Base-by-base conservation (phyloP, 1,140 invertebrate species). In the Stenopsyche tienmushanensis region DNA sequence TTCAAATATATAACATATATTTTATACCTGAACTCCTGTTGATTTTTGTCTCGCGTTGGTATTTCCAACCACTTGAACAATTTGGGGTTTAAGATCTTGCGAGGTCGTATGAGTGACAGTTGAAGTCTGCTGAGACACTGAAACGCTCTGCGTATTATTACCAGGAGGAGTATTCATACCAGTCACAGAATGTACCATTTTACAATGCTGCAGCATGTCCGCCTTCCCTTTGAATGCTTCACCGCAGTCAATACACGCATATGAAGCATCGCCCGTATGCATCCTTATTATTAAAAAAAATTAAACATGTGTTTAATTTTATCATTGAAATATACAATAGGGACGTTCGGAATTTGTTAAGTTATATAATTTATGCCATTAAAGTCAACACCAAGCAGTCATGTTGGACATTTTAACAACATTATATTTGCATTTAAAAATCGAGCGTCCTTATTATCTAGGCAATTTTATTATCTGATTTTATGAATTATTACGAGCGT, bases 181-280 rank as follows among this genome's bases (percentile, higher is more conserved):
- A 15, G 50, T 60, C 2, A 82, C 84, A 62, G 85, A 84, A 69
- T 83, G 80, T 58, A 80, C 78, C 44, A 86, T 83, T 73, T 88
- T 88, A 60, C 85, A 85, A 72, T 90, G 88, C 65, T 88, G 82
- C 57, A 85, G 84, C 64, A 90, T 73, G 34, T 90, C 88, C 5
- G 81, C 79, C 75, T 89, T 90, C 66, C 85, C 82, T 64, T 85
- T 85, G 75, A 91, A 91, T 8, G 87, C 86, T 73, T 91, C 89
- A 20, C 88, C 89, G 71, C 90, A 92, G 67, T 87, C 85, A 23
- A 87, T 83, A 73, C 89, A 91, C 7, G 86, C 85, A 64, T 84
- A 84, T 9, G 83, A 83, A 57, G 83, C 83, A 71, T 85, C 84
- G n/a, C 83, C 83, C 20, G 83, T 84, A 65, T 85, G 84, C 58